phyloP scores from a whole-genome alignment of 2,797 vertebrate species.

The Lepidocolaptes lacrymiger region DNA sequence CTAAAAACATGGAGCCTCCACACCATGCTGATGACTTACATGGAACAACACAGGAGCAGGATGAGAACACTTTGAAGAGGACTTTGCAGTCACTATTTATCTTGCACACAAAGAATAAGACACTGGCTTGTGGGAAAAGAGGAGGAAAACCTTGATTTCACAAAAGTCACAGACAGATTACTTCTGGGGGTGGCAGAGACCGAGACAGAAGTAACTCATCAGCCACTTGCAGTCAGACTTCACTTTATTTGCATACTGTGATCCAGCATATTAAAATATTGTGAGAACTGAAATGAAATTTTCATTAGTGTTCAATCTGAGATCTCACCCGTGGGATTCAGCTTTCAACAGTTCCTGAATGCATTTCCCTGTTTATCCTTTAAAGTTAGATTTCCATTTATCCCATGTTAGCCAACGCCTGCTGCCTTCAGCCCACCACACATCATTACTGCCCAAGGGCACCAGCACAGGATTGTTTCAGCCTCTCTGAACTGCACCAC shows the following conservation, averaged over 20 bases:
- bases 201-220: slow-evolving; percentile 49
- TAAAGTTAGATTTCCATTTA: background rate
- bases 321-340: slow-evolving; percentile 15
- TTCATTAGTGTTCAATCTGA: slow-evolving; percentile 56
- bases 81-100: background rate
- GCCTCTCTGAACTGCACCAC: background rate
- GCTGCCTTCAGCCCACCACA: background rate
- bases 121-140: background rate
- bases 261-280: slow-evolving; percentile 61
- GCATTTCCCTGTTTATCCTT: slow-evolving; percentile 18
- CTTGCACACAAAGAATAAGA: background rate
- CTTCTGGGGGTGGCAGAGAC: slow-evolving; percentile 15
- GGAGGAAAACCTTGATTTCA: slow-evolving; percentile 30
- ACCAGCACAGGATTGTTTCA: background rate
- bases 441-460: background rate
- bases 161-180: slow-evolving; percentile 30
- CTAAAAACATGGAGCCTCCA: background rate
- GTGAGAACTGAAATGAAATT: slow-evolving; percentile 61
- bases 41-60: background rate
- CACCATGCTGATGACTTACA: background rate
- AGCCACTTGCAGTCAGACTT: slow-evolving; percentile 37
- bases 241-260: slow-evolving; percentile 60
- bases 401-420: background rate
- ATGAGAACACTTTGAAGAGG: background rate
- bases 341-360: background rate